Evolutionary conservation across 2,113 vertebrate genomes (phyloP), one percentile per base, ranked within the genome.

Genomic region (Urocolius indicus): DNA sequence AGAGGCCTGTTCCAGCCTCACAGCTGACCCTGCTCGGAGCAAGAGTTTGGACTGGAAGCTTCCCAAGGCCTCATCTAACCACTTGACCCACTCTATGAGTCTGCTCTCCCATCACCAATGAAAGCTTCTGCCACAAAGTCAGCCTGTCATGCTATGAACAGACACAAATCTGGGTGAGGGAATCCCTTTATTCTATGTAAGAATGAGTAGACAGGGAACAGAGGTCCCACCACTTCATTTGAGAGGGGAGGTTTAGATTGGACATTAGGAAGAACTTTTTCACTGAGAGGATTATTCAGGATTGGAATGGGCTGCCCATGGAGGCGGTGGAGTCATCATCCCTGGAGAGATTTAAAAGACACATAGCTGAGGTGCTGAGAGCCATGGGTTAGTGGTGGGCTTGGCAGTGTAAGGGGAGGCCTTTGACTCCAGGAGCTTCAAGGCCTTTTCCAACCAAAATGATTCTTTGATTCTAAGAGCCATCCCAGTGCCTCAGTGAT

Each of bases 401-500:
- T 41, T 41, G 38, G 38, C 38, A 41, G 38, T 41, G 38, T 41
- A 12, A 41, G 38, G 38, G 38, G 38, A 41, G 38, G 38, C 38
- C 38, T 41, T 41, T 9, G 38, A 41, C 38, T 41, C 38, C 38
- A 41, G 38, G 38, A 41, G 38, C 38, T 41, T 41, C 38, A 41
- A 41, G 38, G 38, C 38, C 38, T 41, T 41, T 41, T 41, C 38
- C 38, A 41, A 10, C 38, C 38, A 41, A 41, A 41, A 41, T 41
- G 38, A 41, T 41, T 41, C 38, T 41, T 9, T 41, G 38, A 41
- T 41, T 41, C 38, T 41, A 62, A 43, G 61, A 78, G 27, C 18
- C 0, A 57, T 4, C 26, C 23, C 67, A 67, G 69, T 0, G 0
- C 22, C 13, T 30, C 0, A 0, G 20, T 3, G 12, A 5, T 52